Evolutionary conservation across 2,113 vertebrate genomes (phyloP).

Genomic region (Lates calcarifer): DNA sequence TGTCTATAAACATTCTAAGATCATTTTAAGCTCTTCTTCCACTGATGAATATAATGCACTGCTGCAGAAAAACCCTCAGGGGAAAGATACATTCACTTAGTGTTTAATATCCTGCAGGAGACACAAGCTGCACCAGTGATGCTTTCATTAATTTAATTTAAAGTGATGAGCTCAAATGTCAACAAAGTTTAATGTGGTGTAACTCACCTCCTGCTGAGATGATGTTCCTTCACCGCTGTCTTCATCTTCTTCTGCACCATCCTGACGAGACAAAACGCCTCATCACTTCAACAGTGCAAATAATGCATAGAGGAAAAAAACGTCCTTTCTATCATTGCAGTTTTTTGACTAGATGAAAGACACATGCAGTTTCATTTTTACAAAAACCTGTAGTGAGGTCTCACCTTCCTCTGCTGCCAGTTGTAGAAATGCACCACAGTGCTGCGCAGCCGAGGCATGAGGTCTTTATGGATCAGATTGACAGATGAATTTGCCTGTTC

Average conservation of each 20-base stretch:
- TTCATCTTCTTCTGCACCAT: not conserved
- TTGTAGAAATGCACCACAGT: slow-evolving; percentile 86
- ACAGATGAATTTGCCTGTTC: slow-evolving; percentile 79
- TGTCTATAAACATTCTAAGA: too few relatives aligned
- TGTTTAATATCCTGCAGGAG: too few relatives aligned
- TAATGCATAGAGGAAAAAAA: not conserved
- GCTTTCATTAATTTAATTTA: too few relatives aligned
- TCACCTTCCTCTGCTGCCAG: slow-evolving; percentile 88
- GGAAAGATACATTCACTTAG: too few relatives aligned
- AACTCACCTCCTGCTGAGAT: slow-evolving; percentile 69
- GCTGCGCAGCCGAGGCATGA: slow-evolving; percentile 85
- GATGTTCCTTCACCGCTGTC: slow-evolving; percentile 74
- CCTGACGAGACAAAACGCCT: slow-evolving; percentile 16
- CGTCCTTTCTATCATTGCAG: too few relatives aligned
- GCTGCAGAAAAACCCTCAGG: too few relatives aligned
- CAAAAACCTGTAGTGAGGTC: not conserved
- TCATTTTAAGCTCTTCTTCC: too few relatives aligned
- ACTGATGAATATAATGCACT: too few relatives aligned
- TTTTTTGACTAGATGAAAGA: too few relatives aligned
- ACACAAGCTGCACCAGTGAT: not conserved
- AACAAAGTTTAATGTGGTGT: too few relatives aligned
- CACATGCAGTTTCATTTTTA: not conserved
- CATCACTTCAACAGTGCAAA: not conserved
- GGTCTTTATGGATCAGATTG: slow-evolving; percentile 87
- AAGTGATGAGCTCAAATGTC: too few relatives aligned